phyloP scores from a whole-genome alignment of 2,888 invertebrate genomes.

The Sepioteuthis lessoniana region DNA sequence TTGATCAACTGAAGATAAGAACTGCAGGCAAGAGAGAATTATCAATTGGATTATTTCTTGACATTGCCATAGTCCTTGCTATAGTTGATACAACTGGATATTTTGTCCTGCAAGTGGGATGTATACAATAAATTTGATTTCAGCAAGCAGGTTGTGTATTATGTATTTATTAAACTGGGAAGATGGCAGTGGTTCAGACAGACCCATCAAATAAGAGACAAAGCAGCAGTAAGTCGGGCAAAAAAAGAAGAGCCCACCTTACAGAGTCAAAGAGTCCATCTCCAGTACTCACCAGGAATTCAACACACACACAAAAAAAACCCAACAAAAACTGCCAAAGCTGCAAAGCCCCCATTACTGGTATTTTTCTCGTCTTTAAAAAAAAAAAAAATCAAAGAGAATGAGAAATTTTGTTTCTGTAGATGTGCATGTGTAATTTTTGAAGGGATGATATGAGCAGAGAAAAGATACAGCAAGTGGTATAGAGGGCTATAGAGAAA shows the following conservation, averaged over 20 bases:
- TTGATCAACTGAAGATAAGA: background rate
- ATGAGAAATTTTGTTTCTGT: background rate
- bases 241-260: background rate
- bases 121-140: background rate
- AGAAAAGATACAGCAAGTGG: background rate
- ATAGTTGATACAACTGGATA: slow-evolving; percentile 11
- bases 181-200: slow-evolving; percentile 7
- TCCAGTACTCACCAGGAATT: slow-evolving; percentile 13
- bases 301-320: background rate
- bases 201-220: background rate
- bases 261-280: background rate
- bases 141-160: background rate
- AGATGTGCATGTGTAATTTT: background rate
- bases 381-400: too few species aligned
- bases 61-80: background rate
- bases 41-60: background rate
- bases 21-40: background rate
- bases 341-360: background rate
- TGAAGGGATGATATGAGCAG: background rate
- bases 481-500: background rate
- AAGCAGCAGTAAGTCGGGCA: background rate
- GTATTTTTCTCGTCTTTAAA: background rate
- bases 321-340: background rate
- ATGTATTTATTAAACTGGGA: background rate
- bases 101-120: background rate